Conservation (phyloP, 1,140 invertebrate genomes). For the Diachasma alloeum region DNA sequence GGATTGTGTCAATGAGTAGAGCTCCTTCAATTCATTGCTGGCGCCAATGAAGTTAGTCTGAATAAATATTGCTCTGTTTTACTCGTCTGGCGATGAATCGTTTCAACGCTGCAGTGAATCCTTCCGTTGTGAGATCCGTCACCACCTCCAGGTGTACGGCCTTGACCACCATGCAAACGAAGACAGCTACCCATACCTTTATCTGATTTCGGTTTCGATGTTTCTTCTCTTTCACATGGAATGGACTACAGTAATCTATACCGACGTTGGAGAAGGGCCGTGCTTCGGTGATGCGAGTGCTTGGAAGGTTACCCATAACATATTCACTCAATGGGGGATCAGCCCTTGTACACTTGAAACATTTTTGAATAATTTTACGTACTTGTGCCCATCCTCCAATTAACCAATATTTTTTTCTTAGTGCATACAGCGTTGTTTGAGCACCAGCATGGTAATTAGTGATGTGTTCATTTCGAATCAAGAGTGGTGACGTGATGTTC, state of each 20-base stretch:
- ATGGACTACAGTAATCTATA: constrained; percentile 50
- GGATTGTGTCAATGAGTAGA: background rate
- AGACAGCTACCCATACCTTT: no score
- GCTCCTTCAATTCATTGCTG: background rate
- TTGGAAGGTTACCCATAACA: constrained; percentile 47
- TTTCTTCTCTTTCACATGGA: constrained; percentile 37
- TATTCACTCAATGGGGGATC: constrained; percentile 26
- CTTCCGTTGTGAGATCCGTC: constrained; percentile 39
- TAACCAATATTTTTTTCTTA: constrained; percentile 32
- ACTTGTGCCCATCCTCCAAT: constrained; percentile 16
- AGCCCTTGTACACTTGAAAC: constrained; percentile 25
- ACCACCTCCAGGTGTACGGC: constrained; percentile 56
- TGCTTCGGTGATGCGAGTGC: constrained; percentile 34
- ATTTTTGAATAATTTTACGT: constrained; percentile 16
- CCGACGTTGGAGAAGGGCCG: constrained; percentile 45
- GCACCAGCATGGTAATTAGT: constrained; percentile 18
- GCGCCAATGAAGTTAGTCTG: constrained; percentile 47
- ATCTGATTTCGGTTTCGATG: constrained; percentile 19
- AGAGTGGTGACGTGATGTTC: constrained; percentile 10
- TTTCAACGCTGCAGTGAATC: constrained; percentile 41
- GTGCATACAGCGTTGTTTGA: constrained; percentile 1
- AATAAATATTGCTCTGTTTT: constrained; percentile 32
- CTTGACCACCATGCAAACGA: constrained; percentile 49
- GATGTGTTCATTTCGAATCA: constrained; percentile 5
- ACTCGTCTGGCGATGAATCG: constrained; percentile 45